A percentile compares a stretch with the other conserved stretches of the same genome.
Evolutionary conservation across 2,797 vertebrate genomes (phyloP).

Genomic region (Myotis planiceps): DNA sequence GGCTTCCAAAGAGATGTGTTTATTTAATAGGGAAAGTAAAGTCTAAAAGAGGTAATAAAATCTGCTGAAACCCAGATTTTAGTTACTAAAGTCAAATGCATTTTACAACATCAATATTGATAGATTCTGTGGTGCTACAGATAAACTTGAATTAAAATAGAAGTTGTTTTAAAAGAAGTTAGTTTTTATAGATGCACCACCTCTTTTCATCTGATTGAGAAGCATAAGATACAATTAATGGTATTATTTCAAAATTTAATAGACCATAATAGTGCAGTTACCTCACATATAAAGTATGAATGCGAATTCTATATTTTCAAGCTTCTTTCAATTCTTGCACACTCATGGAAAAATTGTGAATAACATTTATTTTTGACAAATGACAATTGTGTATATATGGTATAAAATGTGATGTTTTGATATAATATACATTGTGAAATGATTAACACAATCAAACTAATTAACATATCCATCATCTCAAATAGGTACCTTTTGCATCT

Average conservation of each 20-base stretch:
- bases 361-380: not conserved
- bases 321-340: not conserved
- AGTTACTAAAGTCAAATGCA: not conserved
- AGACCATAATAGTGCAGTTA: not conserved
- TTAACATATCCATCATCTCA: not conserved
- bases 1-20: not conserved
- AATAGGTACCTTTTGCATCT: not conserved
- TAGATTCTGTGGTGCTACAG: not conserved
- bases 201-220: constrained; percentile 1
- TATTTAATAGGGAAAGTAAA: not conserved
- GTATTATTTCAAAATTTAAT: not conserved
- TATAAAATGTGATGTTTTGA: not conserved
- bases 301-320: not conserved
- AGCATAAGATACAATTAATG: not conserved
- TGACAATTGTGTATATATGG: not conserved
- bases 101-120: not conserved
- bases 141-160: not conserved
- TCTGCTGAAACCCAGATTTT: not conserved
- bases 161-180: not conserved
- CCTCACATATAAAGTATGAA: constrained; percentile 6
- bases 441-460: not conserved
- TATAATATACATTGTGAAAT: not conserved
- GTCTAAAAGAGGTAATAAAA: not conserved
- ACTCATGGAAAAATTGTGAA: not conserved
- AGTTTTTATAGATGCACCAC: not conserved